These are phyloP conservation scores for Hypena proboscidalis DNA, from an alignment of 2,888 invertebrate species.

Conservation along the genomic window DNA sequence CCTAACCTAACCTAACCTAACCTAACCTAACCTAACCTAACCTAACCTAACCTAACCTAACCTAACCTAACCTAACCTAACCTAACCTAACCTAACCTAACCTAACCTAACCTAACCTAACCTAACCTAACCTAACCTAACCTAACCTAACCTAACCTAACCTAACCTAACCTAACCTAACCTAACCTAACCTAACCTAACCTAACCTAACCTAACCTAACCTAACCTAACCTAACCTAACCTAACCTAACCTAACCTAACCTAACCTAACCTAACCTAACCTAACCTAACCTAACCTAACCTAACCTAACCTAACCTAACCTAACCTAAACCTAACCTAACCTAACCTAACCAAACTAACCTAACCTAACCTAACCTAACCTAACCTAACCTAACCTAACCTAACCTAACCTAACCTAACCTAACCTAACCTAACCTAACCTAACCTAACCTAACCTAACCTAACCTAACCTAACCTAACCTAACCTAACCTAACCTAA, in stretches of 20 bases:
- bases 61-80: conserved; percentile 24
- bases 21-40: conserved; percentile 19
- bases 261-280: no score
- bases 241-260: conserved; percentile 14
- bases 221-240: conserved; percentile 8
- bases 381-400: conserved; percentile 23
- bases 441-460: conserved; percentile 22
- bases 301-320: conserved; percentile 11
- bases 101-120: conserved; percentile 11
- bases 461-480: conserved; percentile 20
- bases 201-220: conserved; percentile 8
- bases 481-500: conserved; percentile 16
- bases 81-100: conserved; percentile 16
- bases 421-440: conserved; percentile 22
- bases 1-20: conserved; percentile 15
- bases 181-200: conserved; percentile 8
- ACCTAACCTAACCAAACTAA: background rate
- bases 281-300: conserved; percentile 15
- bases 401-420: conserved; percentile 22
- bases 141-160: conserved; percentile 14
- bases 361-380: conserved; percentile 23
- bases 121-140: conserved; percentile 14
- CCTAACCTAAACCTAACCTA: no score
- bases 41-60: conserved; percentile 30
- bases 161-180: conserved; percentile 8